Percentiles rank a stretch among this genome's conserved stretches.
These are phyloP conservation scores for Panzeria rudis DNA, from an alignment of 2,888 invertebrate species.

Conservation along the genomic window DNA sequence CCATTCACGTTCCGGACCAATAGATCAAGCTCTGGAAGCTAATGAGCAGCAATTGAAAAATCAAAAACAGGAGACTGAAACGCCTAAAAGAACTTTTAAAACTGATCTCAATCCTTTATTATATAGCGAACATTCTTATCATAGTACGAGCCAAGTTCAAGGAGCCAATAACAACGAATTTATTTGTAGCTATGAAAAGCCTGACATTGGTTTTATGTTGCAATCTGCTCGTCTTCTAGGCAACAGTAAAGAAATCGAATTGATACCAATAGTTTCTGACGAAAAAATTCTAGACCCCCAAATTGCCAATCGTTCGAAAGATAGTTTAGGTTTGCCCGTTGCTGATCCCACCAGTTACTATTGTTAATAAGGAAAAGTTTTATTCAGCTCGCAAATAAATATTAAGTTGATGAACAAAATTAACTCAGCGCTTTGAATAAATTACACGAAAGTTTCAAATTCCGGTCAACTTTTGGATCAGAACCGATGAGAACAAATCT, in stretches of 20 bases:
- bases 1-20: slow-evolving; percentile 76
- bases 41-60: slow-evolving; percentile 79
- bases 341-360: slow-evolving; percentile 66
- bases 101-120: slow-evolving; percentile 30
- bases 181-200: slow-evolving; percentile 77
- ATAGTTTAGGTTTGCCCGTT: slow-evolving; percentile 56
- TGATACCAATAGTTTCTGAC: slow-evolving; percentile 79
- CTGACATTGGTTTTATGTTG: slow-evolving; percentile 81
- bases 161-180: background rate
- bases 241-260: slow-evolving; percentile 81
- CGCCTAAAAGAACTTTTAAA: slow-evolving; percentile 16
- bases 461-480: too few relatives aligned
- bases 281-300: slow-evolving; percentile 74
- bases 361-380: slow-evolving; percentile 24
- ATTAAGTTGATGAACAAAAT: background rate
- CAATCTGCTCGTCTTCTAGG: slow-evolving; percentile 80
- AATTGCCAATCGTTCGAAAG: slow-evolving; percentile 10
- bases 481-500: too few relatives aligned
- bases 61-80: slow-evolving; percentile 67
- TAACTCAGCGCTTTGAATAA: background rate
- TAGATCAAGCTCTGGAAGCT: slow-evolving; percentile 83
- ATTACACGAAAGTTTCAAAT: too few relatives aligned
- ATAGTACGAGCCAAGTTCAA: background rate
- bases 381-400: background rate
- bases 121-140: background rate